Evolutionary conservation across 2,797 vertebrate species (phyloP).

Genomic region (Odontamblyopus rebecca): DNA sequence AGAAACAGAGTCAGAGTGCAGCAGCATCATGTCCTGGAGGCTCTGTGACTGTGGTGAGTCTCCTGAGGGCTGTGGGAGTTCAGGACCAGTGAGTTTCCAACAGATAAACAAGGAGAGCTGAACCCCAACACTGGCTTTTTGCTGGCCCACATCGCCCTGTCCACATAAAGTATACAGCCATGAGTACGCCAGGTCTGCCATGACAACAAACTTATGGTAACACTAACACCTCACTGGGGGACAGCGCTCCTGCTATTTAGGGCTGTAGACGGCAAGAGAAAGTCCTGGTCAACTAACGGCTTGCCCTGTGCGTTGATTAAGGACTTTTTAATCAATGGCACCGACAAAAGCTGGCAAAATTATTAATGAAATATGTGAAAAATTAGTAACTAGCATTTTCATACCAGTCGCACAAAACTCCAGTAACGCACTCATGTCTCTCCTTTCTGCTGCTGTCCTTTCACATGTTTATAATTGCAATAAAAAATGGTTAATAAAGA

Average conservation of each 20-base stretch:
- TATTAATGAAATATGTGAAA: too few species aligned
- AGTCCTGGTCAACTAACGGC: too few species aligned
- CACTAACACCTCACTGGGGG: conserved; percentile 56
- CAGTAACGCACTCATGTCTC: too few species aligned
- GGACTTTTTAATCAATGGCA: too few species aligned
- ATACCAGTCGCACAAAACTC: too few species aligned
- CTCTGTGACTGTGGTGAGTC: conserved; percentile 9
- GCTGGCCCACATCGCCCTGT: conserved; percentile 53
- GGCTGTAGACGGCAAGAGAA: too few species aligned
- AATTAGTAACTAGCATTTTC: too few species aligned
- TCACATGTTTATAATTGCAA: too few species aligned
- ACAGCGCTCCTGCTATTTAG: conserved; percentile 36
- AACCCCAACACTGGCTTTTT: conserved; percentile 71
- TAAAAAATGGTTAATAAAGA: too few species aligned
- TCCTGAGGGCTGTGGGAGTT: conserved; percentile 59
- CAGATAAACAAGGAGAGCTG: conserved; percentile 75
- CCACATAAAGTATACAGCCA: conserved; percentile 47
- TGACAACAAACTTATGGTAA: conserved; percentile 45
- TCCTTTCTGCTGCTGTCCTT: too few species aligned
- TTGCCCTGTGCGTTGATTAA: too few species aligned
- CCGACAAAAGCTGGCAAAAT: too few species aligned
- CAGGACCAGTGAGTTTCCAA: conserved; percentile 74
- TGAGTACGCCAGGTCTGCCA: conserved; percentile 31
- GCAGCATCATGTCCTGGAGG: background rate
- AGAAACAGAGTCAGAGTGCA: background rate